Base-by-base conservation (phyloP, 2,113 vertebrate genomes). In the Manacus vitellinus region DNA sequence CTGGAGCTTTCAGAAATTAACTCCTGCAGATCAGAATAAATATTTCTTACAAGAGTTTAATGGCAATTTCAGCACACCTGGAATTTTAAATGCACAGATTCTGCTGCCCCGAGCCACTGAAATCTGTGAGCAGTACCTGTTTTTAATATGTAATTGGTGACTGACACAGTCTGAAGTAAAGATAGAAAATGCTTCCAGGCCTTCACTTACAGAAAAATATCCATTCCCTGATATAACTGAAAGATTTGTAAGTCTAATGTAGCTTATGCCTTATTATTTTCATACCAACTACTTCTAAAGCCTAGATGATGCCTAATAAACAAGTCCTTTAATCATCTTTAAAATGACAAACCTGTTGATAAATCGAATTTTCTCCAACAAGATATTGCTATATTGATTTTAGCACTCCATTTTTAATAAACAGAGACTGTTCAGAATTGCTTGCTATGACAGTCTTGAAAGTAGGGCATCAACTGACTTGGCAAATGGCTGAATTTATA, bases 331-430 rank as follows among this genome's bases (percentile, higher is more conserved):
- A 92, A 97, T 97, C 91, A 97, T 95, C 84, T 97, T 98, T 97
- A 98, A 97, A 97, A 91, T 2, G 17, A 94, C 95, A 98, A 96
- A 96, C 89, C 85, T 97, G 67, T 94, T 96, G 97, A 98, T 97
- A 95, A 97, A 98, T 91, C 95, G 91, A 95, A 95, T 98, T 97
- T 96, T 87, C 70, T 95, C 89, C 90, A 94, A 85, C 76, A 94
- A 97, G 97, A 97, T 98, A 98, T 96, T 97, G 91, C 97, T 97
- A 30, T 97, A 98, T 97, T 96, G 98, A 98, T 97, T 95, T 97
- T 67, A 71, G 85, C 27, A 66, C 91, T 97, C 72, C 92, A 63
- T 89, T 97, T 97, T 96, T 94, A 97, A 95, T 96, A 97, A 97
- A 89, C 73, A 82, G 70, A 91, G 59, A 52, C 37, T 20, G 31